Evolutionary conservation across 2,797 vertebrate genomes (phyloP), one percentile per base, ranked within the genome.

Genomic region (Anguilla megastoma): DNA sequence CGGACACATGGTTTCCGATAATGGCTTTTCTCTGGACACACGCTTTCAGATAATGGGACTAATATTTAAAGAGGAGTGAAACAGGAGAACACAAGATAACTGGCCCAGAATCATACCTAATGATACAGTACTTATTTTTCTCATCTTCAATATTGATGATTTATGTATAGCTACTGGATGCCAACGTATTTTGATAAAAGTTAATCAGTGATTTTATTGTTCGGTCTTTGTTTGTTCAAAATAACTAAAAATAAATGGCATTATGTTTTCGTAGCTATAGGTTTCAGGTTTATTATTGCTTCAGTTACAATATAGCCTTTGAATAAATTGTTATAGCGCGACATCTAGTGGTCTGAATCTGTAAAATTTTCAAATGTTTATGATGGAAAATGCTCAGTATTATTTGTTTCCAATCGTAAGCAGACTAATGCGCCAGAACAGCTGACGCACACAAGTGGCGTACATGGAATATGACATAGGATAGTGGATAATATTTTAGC

Each of bases 161-260:
- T 69, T n/a, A 69, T n/a, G 18, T n/a, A n/a, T 69, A 8, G 27
- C 41, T 41, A 3, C 41, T 69, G 21, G n/a, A n/a, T n/a, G 24
- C 24, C 24, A 27, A n/a, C n/a, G n/a, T 71, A 6, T 27, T 41
- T 41, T 76, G 0, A 14, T 36, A 2, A 18, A 16, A 1, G 33
- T 5, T 3, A 27, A 1, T 76, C 5, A 41, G 33, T 36, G 30
- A 14, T 36, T 16, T 41, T 76, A 12, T 33, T 30, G 0, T 33
- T 41, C 9, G 30, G 14, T 16, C 33, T 76, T 36, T 76, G 12
- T 33, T 76, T 76, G 16, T 41, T 16, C 16, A 41, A 21, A 16
- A 41, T 27, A 74, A 93, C 92, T 85, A 93, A 95, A 94, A 95
- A 30, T 9, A 71, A 71, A 71, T 1, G 24, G 69, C 33, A 71